Evolutionary conservation across 2,113 vertebrate species (phyloP).

Genomic region (Lycaon pictus): DNA sequence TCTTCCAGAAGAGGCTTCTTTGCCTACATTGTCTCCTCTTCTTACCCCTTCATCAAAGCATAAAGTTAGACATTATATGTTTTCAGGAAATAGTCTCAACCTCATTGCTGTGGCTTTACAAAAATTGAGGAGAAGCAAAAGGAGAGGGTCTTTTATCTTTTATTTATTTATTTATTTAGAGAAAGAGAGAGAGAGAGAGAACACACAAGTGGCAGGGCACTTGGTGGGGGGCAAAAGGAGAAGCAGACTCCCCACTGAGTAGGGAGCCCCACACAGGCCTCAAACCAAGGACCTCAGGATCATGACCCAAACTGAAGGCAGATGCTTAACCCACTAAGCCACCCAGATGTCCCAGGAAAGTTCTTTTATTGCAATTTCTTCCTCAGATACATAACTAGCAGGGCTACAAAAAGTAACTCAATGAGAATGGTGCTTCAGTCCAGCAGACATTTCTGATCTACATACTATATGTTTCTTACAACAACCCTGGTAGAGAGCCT

Average conservation of each 20-base stretch:
- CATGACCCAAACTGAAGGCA: neutral
- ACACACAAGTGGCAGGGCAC: neutral
- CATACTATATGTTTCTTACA: neutral
- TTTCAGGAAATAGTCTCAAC: neutral
- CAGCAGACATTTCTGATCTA: neutral
- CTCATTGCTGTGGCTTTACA: neutral
- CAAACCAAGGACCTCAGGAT: neutral
- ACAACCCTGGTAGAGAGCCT: neutral
- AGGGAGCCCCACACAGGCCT: neutral
- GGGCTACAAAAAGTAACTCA: neutral
- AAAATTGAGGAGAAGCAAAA: slow-evolving; percentile 3
- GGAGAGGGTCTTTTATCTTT: neutral
- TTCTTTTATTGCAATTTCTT: neutral
- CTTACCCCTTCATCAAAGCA: neutral
- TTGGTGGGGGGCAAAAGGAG: neutral
- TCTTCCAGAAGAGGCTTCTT: neutral
- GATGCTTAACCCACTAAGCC: neutral
- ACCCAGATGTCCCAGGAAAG: neutral
- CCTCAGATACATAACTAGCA: neutral
- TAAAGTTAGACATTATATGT: neutral
- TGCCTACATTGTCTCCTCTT: neutral
- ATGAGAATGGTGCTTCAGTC: neutral
- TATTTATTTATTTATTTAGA: neutral
- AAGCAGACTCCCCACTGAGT: neutral
- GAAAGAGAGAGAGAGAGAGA: neutral